phyloP scores from a whole-genome alignment of 2,113 vertebrate species.

The Ophthalmolycus amberensis region DNA sequence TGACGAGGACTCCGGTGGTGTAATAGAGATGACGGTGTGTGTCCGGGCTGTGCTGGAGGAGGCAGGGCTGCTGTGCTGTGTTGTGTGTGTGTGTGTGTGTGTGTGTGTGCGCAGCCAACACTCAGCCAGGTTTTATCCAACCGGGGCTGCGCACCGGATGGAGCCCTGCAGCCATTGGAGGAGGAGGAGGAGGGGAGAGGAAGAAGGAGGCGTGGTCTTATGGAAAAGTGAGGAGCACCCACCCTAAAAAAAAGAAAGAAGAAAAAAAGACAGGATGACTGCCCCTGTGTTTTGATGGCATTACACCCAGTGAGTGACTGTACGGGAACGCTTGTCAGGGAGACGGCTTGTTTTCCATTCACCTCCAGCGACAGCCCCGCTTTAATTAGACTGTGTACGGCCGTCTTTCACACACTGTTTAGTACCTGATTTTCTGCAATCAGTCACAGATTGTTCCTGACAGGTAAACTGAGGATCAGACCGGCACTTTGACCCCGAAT shows the following conservation, averaged over 20 bases:
- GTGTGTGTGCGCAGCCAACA: constrained; percentile 32
- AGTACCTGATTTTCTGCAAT: constrained; percentile 66
- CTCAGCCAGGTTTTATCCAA: constrained; percentile 79
- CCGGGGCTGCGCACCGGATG: constrained; percentile 64
- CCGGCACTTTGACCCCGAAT: background rate
- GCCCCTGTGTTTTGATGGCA: constrained; percentile 67
- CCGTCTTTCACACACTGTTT: constrained; percentile 68
- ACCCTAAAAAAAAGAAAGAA: background rate
- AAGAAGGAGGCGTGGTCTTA: constrained; percentile 59
- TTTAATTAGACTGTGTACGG: constrained; percentile 64
- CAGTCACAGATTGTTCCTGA: constrained; percentile 54
- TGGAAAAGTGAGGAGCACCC: constrained; percentile 12
- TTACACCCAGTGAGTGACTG: constrained; percentile 64
- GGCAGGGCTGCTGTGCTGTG: constrained; percentile 5
- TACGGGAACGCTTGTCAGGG: constrained; percentile 80
- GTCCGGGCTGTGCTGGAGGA: constrained; percentile 34
- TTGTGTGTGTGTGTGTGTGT: constrained; percentile 34
- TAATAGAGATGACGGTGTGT: background rate
- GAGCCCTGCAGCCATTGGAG: constrained; percentile 77
- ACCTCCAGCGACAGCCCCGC: constrained; percentile 62
- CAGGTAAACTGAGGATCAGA: constrained; percentile 27
- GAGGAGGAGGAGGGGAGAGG: constrained; percentile 22
- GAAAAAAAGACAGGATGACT: constrained; percentile 40
- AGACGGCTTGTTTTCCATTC: constrained; percentile 76
- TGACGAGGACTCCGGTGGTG: background rate